These are phyloP conservation scores for Cephalopholis sonnerati DNA, from an alignment of 2,113 vertebrate species.

Conservation along the genomic window DNA sequence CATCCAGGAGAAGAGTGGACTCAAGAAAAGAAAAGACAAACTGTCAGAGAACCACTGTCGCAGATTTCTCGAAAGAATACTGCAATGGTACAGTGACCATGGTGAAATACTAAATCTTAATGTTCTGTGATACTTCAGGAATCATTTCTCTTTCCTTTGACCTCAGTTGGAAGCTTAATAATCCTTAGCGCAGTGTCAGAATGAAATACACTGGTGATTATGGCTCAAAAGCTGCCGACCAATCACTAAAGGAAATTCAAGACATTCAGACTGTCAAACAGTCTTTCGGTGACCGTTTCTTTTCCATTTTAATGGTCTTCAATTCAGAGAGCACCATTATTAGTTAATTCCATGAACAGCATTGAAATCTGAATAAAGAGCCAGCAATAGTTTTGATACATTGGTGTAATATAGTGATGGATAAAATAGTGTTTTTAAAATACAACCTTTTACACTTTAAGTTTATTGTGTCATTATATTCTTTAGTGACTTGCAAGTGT, in stretches of 20 bases:
- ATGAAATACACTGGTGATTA: slow-evolving; percentile 58
- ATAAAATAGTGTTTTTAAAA: not conserved
- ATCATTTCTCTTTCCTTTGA: slow-evolving; percentile 47
- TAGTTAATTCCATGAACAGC: not conserved
- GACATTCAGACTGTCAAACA: slow-evolving; percentile 14
- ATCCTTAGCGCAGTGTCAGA: slow-evolving; percentile 48
- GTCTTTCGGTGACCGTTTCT: slow-evolving; percentile 15
- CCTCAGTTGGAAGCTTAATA: slow-evolving; percentile 52
- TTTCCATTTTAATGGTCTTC: slow-evolving; percentile 15
- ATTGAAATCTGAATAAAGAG: slow-evolving; percentile 20
- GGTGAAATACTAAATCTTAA: slow-evolving; percentile 38
- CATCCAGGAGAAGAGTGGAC: slow-evolving; percentile 7
- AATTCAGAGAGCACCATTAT: slow-evolving; percentile 25
- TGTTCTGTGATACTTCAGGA: slow-evolving; percentile 52
- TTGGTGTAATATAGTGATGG: not conserved
- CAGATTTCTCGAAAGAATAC: slow-evolving; percentile 23
- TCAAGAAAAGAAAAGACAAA: slow-evolving; percentile 33
- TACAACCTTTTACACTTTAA: not conserved
- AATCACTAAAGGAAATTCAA: slow-evolving; percentile 34
- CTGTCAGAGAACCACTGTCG: slow-evolving; percentile 3
- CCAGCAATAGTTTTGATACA: not conserved
- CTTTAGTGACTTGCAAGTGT: not conserved
- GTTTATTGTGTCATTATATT: not conserved
- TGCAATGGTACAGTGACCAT: not conserved
- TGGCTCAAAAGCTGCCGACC: slow-evolving; percentile 35